Evolutionary conservation across 2,888 invertebrate species (phyloP).

Genomic region (Melikaiella ostensackeni): DNA sequence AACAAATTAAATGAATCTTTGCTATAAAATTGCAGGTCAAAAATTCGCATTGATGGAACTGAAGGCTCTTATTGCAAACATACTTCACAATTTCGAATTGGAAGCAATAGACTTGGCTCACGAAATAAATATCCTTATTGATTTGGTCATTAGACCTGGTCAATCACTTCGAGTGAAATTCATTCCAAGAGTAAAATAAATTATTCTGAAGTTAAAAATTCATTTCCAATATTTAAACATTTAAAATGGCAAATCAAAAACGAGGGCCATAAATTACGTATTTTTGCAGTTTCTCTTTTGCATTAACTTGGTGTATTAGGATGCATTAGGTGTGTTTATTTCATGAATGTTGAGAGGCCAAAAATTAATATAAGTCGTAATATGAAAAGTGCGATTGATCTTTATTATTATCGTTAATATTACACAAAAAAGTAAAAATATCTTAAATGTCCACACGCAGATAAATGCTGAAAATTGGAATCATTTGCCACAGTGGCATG

Average conservation of each 20-base stretch:
- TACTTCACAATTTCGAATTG: constrained; percentile 63
- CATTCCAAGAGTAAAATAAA: constrained; percentile 40
- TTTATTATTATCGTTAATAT: neutral
- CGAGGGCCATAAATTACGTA: no score
- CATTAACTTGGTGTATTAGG: no score
- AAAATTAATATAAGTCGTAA: no score
- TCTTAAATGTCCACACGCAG: neutral
- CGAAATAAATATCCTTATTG: constrained; percentile 54
- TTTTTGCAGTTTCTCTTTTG: no score
- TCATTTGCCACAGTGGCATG: no score
- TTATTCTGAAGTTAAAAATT: no score
- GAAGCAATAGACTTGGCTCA: constrained; percentile 63
- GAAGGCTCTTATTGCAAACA: constrained; percentile 59
- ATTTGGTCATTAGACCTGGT: constrained; percentile 60
- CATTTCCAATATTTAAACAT: no score
- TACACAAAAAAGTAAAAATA: neutral
- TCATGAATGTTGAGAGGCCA: no score
- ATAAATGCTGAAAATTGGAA: neutral
- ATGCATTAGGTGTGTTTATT: no score
- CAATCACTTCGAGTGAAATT: constrained; percentile 60
- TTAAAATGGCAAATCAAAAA: no score
- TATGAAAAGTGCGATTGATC: neutral
- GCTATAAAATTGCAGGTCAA: constrained; percentile 56
- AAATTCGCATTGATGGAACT: constrained; percentile 67
- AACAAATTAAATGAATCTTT: no score